Evolutionary conservation across 2,797 vertebrate genomes (phyloP).

Genomic region (Hozukius guyotensis): DNA sequence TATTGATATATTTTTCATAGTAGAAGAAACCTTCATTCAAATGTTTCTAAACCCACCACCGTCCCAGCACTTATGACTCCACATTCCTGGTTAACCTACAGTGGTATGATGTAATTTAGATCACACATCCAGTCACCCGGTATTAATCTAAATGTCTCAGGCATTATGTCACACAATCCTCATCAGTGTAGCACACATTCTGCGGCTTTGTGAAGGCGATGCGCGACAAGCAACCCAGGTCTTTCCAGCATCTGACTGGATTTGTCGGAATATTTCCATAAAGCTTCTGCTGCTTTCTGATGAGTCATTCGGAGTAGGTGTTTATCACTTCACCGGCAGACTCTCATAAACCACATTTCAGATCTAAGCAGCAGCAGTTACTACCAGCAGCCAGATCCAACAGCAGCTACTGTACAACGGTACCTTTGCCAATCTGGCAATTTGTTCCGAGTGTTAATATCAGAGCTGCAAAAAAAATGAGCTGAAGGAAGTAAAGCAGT

Average conservation of each 20-base stretch:
- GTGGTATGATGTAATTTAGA: constrained; percentile 15
- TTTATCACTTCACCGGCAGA: constrained; percentile 35
- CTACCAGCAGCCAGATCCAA: background rate
- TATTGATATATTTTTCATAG: background rate
- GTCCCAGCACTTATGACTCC: background rate
- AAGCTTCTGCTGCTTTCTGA: constrained; percentile 27
- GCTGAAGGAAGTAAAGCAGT: constrained; percentile 2
- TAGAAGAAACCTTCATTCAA: background rate
- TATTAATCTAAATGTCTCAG: constrained; percentile 9
- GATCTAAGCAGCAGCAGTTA: constrained; percentile 23
- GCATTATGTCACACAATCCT: constrained; percentile 7
- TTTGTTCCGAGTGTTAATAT: constrained; percentile 1
- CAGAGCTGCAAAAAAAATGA: constrained; percentile 2
- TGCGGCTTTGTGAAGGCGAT: constrained; percentile 1
- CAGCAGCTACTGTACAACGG: constrained; percentile 14
- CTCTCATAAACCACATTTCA: constrained; percentile 36
- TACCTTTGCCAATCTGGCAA: constrained; percentile 16
- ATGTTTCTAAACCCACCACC: background rate
- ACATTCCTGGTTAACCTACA: background rate
- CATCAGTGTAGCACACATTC: background rate
- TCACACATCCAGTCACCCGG: background rate
- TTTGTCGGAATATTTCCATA: constrained; percentile 26
- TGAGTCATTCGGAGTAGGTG: constrained; percentile 59
- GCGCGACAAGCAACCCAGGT: background rate
- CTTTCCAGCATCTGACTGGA: constrained; percentile 11